Percentiles rank a stretch among this genome's conserved stretches.
Evolutionary conservation across 2,797 vertebrate species (phyloP).

Genomic region (Yasuhikotakia modesta): DNA sequence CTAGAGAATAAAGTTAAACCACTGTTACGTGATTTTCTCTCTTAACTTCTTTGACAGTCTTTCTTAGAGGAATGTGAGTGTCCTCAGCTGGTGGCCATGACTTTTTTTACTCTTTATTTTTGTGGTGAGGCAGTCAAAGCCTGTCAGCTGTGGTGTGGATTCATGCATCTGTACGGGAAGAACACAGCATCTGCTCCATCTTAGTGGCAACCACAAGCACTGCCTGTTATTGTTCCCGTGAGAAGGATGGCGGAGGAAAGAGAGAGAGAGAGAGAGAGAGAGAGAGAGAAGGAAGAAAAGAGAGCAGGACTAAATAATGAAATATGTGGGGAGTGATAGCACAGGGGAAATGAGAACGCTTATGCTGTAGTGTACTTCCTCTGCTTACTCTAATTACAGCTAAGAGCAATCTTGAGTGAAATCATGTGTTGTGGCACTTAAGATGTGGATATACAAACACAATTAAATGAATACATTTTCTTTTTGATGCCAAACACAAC

Average conservation of each 20-base stretch:
- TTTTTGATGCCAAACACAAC: not conserved
- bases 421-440: not conserved
- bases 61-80: conserved; percentile 20
- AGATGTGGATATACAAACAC: conserved; percentile 20
- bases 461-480: not conserved
- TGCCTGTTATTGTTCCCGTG: conserved; percentile 76
- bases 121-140: conserved; percentile 65
- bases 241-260: conserved; percentile 62
- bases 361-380: conserved; percentile 54
- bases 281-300: conserved; percentile 1
- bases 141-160: conserved; percentile 53
- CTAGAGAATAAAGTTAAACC: not conserved
- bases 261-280: conserved; percentile 12
- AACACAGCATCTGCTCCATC: conserved; percentile 76
- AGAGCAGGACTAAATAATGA: conserved; percentile 8
- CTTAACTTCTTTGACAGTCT: not conserved
- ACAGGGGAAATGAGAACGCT: not conserved
- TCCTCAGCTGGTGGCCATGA: conserved; percentile 49
- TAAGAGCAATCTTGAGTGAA: not conserved
- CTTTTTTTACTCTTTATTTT: conserved; percentile 37
- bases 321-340: conserved; percentile 28
- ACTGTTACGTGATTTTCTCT: not conserved
- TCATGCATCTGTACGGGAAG: conserved; percentile 71
- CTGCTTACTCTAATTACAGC: conserved; percentile 44
- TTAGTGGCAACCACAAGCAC: conserved; percentile 77